Evolutionary conservation across 2,888 invertebrate species (phyloP).

Genomic region (Encarsia formosa): DNA sequence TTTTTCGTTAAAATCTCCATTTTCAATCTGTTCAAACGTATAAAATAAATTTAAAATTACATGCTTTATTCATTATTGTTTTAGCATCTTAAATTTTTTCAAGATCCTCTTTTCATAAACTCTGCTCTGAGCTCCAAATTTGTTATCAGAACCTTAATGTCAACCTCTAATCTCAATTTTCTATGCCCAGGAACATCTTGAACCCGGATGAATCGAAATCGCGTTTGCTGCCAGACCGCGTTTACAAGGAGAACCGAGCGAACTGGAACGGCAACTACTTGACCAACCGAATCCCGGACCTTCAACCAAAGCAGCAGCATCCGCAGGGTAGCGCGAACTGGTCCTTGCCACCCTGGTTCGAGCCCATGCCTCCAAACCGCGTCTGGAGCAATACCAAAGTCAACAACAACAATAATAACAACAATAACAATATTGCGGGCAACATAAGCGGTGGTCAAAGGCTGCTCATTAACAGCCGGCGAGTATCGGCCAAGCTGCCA

Average conservation of each 20-base stretch:
- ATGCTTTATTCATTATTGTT: too few relatives aligned
- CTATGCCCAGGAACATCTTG: constrained; percentile 21
- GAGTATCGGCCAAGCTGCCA: constrained; percentile 57
- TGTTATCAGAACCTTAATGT: too few relatives aligned
- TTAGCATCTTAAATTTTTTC: too few relatives aligned
- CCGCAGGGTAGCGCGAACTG: constrained; percentile 42
- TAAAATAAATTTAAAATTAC: too few relatives aligned
- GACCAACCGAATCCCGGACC: constrained; percentile 21
- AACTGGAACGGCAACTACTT: constrained; percentile 54
- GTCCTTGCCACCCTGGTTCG: constrained; percentile 44
- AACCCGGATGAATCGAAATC: constrained; percentile 16
- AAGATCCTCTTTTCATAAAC: too few relatives aligned
- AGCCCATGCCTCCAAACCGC: constrained; percentile 34
- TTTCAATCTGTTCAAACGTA: too few relatives aligned
- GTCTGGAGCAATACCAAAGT: constrained; percentile 35
- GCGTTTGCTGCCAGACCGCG: constrained; percentile 41
- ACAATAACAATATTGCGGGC: neutral
- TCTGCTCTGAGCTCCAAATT: too few relatives aligned
- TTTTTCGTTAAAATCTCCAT: too few relatives aligned
- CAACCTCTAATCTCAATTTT: too few relatives aligned
- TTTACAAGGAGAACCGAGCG: constrained; percentile 52
- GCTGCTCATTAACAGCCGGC: constrained; percentile 33
- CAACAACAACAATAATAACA: neutral
- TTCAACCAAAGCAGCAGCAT: neutral
- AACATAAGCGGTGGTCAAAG: neutral